Evolutionary conservation across 1,140 invertebrate genomes (phyloP).

Genomic region (Planococcus citri): DNA sequence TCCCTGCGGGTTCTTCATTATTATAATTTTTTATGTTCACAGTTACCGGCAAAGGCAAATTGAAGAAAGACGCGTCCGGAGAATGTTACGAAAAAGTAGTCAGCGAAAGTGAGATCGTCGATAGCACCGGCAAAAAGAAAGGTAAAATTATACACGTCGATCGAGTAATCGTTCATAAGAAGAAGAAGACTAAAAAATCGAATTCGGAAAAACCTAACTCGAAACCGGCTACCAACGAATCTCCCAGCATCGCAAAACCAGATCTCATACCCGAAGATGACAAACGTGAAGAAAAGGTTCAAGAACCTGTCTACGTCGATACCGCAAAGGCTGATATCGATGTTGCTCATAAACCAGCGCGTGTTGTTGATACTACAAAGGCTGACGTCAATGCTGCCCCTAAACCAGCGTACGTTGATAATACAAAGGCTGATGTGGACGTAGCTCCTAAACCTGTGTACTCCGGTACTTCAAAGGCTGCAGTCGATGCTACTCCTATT

Average conservation of each 20-base stretch:
- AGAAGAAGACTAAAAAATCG: neutral
- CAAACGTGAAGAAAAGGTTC: neutral
- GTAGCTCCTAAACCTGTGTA: too few species aligned
- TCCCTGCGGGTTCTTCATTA: too few species aligned
- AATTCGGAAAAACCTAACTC: neutral
- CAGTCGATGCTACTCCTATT: neutral
- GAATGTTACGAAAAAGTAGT: slow-evolving; percentile 43
- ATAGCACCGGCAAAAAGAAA: slow-evolving; percentile 26
- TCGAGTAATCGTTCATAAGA: slow-evolving; percentile 46
- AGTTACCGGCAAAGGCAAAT: neutral
- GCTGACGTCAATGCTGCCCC: too few species aligned
- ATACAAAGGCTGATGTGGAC: neutral
- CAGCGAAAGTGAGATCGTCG: slow-evolving; percentile 47
- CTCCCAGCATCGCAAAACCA: neutral
- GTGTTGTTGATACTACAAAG: neutral
- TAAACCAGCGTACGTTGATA: neutral
- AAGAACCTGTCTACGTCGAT: neutral
- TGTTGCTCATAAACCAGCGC: neutral
- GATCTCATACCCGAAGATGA: neutral
- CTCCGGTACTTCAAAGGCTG: too few species aligned
- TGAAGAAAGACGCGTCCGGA: slow-evolving; percentile 37
- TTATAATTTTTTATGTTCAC: neutral
- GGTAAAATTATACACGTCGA: slow-evolving; percentile 52
- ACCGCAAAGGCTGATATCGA: neutral
- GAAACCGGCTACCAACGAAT: neutral